Conservation (phyloP, 2,797 vertebrate species). For the Acanthopagrus latus region DNA sequence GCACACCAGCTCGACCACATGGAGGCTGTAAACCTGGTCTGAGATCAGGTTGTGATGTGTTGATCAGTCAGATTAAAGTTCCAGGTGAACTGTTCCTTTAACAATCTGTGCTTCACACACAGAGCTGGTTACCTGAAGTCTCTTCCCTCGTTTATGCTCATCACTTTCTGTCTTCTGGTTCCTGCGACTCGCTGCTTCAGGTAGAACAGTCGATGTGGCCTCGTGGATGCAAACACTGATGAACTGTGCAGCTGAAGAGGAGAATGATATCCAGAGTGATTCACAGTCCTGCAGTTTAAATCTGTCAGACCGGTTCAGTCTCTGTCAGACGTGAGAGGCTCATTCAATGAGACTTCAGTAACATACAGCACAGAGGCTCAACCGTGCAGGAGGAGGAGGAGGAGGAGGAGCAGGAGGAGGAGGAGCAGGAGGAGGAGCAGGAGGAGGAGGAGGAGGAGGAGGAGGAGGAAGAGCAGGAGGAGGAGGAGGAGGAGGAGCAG, state of each 20-base stretch:
- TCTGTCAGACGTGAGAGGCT: not conserved
- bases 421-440: too few species aligned
- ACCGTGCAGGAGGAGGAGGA: not conserved
- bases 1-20: too few species aligned
- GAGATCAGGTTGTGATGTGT: too few species aligned
- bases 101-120: not conserved
- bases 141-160: not conserved
- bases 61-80: too few species aligned
- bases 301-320: not conserved
- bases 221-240: not conserved
- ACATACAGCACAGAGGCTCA: conserved; percentile 43
- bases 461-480: too few species aligned
- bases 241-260: not conserved
- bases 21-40: too few species aligned
- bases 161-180: not conserved
- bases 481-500: conserved; percentile 18
- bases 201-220: not conserved
- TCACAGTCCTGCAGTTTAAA: not conserved
- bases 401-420: too few species aligned
- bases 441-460: too few species aligned
- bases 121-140: conserved; percentile 13
- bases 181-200: not conserved
- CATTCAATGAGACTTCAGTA: conserved; percentile 18
- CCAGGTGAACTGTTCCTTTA: too few species aligned
- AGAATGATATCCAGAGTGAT: not conserved